Percentiles rank a stretch among this genome's conserved stretches.
phyloP scores from a whole-genome alignment of 1,140 invertebrate genomes.

The Hesperophylax magnus region DNA sequence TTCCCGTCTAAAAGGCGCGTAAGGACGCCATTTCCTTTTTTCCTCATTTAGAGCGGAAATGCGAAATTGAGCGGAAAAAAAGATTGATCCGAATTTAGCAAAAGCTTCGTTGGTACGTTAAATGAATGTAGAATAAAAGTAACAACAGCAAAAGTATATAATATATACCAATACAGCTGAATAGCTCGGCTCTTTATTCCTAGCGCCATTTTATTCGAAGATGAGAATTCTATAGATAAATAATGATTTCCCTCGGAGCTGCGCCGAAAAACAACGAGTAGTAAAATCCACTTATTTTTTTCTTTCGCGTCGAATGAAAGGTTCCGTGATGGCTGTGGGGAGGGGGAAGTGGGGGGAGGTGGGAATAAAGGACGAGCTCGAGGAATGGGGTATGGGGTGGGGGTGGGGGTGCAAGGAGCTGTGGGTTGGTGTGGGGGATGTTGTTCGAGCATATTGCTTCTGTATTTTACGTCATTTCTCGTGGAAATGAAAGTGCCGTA shows the following conservation, averaged over 20 bases:
- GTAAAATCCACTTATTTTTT: constrained; percentile 58
- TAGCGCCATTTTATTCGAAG: constrained; percentile 40
- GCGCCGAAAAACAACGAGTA: constrained; percentile 56
- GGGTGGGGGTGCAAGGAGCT: not conserved
- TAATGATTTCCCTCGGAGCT: constrained; percentile 56
- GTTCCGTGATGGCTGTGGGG: constrained; percentile 51
- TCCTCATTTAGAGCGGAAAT: not conserved
- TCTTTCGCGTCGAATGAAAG: constrained; percentile 57
- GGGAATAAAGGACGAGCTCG: constrained; percentile 24
- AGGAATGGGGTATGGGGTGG: not conserved
- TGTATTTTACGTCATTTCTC: constrained; percentile 58
- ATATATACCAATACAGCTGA: no score
- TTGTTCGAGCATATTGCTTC: constrained; percentile 58
- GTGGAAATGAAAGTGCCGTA: constrained; percentile 57
- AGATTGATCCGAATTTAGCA: constrained; percentile 1
- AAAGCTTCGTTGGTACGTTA: not conserved
- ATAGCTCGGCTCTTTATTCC: not conserved
- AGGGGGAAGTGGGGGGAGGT: constrained; percentile 3
- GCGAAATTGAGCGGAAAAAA: constrained; percentile 9
- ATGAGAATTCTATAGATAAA: constrained; percentile 58
- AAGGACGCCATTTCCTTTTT: not conserved
- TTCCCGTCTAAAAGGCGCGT: not conserved
- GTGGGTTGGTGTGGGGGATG: constrained; percentile 35
- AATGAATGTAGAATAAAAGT: no score
- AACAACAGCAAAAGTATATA: no score